A percentile compares a stretch with the other conserved stretches of the same genome.
phyloP scores from a whole-genome alignment of 2,797 vertebrate species.

The Ispidina lecontei region DNA sequence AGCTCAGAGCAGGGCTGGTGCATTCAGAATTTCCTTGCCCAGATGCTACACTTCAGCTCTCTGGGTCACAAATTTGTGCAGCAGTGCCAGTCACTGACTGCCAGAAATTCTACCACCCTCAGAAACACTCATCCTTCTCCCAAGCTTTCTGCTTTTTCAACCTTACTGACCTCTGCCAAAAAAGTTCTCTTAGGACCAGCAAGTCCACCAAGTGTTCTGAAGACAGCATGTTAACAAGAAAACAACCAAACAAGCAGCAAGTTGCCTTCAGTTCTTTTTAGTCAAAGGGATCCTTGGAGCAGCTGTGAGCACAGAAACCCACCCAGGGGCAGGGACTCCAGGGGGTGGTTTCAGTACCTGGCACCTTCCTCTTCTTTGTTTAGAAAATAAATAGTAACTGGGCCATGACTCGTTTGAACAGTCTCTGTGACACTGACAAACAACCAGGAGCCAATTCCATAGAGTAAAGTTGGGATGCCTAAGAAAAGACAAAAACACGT shows the following conservation, averaged over 20 bases:
- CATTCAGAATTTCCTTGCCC: not conserved
- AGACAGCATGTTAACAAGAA: not conserved
- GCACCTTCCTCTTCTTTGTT: constrained; percentile 96
- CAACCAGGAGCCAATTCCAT: constrained; percentile 95
- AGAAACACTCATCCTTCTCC: not conserved
- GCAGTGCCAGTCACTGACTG: not conserved
- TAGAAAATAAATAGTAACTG: constrained; percentile 93
- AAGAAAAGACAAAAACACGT: constrained; percentile 64
- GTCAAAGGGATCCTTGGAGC: constrained; percentile 41
- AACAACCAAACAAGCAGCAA: not conserved
- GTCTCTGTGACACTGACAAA: constrained; percentile 90
- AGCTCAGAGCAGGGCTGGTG: not conserved
- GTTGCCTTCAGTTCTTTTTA: constrained; percentile 13
- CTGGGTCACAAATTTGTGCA: not conserved
- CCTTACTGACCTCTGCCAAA: not conserved
- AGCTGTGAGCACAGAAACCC: constrained; percentile 27
- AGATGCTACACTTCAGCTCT: not conserved
- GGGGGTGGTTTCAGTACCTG: constrained; percentile 72
- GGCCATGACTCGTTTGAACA: constrained; percentile 90
- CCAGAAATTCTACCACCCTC: not conserved
- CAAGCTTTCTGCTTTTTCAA: not conserved
- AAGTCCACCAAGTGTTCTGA: not conserved
- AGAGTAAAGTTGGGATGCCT: constrained; percentile 95
- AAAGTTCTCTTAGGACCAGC: not conserved
- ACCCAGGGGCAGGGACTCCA: not conserved